phyloP scores from a whole-genome alignment of 2,113 vertebrate genomes.

The Barbus barbus region DNA sequence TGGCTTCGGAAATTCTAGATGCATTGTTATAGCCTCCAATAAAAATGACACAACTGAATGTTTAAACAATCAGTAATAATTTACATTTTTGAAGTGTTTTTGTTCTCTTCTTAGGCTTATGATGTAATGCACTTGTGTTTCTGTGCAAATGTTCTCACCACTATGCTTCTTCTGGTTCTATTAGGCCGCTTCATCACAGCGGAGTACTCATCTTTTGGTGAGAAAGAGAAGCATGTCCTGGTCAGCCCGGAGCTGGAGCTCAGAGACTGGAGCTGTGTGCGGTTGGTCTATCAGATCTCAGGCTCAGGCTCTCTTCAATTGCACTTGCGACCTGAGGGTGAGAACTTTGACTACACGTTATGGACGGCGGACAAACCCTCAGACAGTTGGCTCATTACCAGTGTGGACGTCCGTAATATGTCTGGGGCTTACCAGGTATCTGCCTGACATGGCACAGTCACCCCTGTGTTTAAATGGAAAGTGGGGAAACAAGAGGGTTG shows the following conservation, averaged over 20 bases:
- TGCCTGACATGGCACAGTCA: background rate
- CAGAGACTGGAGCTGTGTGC: slow-evolving; percentile 87
- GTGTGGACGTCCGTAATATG: slow-evolving; percentile 82
- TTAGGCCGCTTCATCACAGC: slow-evolving; percentile 87
- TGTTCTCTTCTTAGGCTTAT: background rate
- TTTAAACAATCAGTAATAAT: background rate
- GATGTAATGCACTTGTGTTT: too few species aligned
- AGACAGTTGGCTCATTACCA: slow-evolving; percentile 93
- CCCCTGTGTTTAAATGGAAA: background rate
- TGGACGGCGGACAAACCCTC: slow-evolving; percentile 82
- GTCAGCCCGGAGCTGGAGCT: slow-evolving; percentile 83
- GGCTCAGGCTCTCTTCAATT: slow-evolving; percentile 76
- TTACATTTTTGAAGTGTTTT: background rate
- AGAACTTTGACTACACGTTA: slow-evolving; percentile 84
- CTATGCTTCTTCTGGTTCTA: slow-evolving; percentile 42
- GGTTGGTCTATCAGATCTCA: slow-evolving; percentile 88
- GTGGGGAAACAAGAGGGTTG: background rate
- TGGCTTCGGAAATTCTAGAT: too few species aligned
- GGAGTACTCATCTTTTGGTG: slow-evolving; percentile 69
- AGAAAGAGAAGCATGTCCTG: slow-evolving; percentile 78
- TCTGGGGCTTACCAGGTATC: slow-evolving; percentile 81
- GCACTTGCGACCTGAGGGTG: slow-evolving; percentile 79
- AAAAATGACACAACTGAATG: background rate
- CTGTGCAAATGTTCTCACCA: background rate
- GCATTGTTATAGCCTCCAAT: too few species aligned